These are phyloP conservation scores for Cryptus viduatorius DNA, from an alignment of 2,888 invertebrate genomes.

Conservation along the genomic window DNA sequence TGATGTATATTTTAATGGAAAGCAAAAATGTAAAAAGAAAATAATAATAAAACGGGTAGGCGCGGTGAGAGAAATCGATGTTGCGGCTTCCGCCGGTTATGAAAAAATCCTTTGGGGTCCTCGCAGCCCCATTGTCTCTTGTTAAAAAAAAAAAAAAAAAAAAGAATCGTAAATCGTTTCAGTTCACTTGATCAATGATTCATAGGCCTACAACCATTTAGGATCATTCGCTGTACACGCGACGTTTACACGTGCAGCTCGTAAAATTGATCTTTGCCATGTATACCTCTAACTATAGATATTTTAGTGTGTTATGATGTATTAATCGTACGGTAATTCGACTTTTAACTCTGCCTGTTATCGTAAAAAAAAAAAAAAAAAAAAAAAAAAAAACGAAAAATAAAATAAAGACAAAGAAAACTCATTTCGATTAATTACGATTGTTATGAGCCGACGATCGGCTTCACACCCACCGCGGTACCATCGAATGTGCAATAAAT, in stretches of 20 bases:
- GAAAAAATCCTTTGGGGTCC: constrained; percentile 24
- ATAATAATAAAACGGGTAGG: background rate
- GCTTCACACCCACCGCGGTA: background rate
- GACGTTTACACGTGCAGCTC: constrained; percentile 57
- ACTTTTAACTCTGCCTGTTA: background rate
- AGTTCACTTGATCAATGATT: constrained; percentile 36
- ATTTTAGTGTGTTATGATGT: background rate
- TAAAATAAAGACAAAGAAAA: background rate
- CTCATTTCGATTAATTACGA: constrained; percentile 25
- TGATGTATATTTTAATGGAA: constrained; percentile 10
- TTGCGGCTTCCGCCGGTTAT: constrained; percentile 13
- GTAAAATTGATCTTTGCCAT: constrained; percentile 53
- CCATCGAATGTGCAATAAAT: constrained; percentile 58
- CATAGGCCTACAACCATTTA: constrained; percentile 39
- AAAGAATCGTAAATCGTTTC: constrained; percentile 16
- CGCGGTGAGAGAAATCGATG: constrained; percentile 45
- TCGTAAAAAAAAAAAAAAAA: background rate
- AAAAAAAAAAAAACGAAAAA: background rate
- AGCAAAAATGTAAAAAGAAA: background rate
- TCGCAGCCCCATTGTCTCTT: background rate
- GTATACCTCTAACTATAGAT: background rate
- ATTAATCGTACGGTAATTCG: constrained; percentile 37
- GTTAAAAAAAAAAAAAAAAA: background rate
- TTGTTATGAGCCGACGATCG: constrained; percentile 18
- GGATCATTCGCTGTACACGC: constrained; percentile 44